Evolutionary conservation across 2,888 invertebrate species (phyloP).

Genomic region (Acronicta psi): DNA sequence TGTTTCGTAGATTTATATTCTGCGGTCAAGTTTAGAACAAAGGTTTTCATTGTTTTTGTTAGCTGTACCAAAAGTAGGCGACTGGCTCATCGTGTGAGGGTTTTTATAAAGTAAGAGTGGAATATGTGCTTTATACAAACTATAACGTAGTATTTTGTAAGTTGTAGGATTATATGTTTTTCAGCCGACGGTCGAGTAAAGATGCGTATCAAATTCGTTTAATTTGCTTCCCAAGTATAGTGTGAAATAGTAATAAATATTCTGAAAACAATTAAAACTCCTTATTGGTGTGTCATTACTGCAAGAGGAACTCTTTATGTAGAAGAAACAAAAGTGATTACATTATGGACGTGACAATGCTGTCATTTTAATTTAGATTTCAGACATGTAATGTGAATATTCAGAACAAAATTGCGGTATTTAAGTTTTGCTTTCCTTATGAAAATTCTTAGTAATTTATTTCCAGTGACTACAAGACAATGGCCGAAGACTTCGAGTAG

Average conservation of each 20-base stretch:
- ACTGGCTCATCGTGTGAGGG: not conserved
- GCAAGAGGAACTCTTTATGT: constrained; percentile 10
- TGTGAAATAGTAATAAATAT: too few species aligned
- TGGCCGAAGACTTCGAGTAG: constrained; percentile 63
- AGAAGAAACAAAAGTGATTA: not conserved
- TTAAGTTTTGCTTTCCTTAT: constrained; percentile 43
- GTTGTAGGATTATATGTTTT: too few species aligned
- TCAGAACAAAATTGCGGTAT: not conserved
- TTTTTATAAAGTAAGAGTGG: too few species aligned
- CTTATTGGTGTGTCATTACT: too few species aligned
- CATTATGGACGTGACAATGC: constrained; percentile 17
- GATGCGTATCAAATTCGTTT: too few species aligned
- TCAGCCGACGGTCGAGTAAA: too few species aligned
- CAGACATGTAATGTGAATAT: constrained; percentile 19
- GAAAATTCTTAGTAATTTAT: constrained; percentile 65
- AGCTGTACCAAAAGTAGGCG: constrained; percentile 3
- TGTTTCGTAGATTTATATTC: constrained; percentile 25
- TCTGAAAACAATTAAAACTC: too few species aligned
- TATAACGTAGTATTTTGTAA: too few species aligned
- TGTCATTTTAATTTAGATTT: constrained; percentile 14
- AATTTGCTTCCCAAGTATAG: too few species aligned
- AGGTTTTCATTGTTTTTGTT: constrained; percentile 19
- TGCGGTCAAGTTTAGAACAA: constrained; percentile 21
- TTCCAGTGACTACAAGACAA: constrained; percentile 51
- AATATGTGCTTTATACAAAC: not conserved